phyloP scores from a whole-genome alignment of 2,113 vertebrate species.

The Protobothrops flavoviridis region DNA sequence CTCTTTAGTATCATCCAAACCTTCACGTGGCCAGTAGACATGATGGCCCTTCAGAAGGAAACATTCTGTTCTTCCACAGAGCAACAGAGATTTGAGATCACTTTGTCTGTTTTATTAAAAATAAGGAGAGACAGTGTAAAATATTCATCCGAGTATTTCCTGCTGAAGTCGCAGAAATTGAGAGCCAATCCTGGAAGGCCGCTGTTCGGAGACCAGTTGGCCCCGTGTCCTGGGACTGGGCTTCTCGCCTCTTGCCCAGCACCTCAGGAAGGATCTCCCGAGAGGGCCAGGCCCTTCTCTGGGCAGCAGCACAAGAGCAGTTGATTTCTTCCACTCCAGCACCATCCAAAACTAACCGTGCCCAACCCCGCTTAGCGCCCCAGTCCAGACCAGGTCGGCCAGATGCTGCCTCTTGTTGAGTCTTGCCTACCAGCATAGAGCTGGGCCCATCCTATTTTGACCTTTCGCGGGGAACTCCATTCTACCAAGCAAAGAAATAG shows the following conservation, averaged over 20 bases:
- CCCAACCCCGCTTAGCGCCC: not conserved
- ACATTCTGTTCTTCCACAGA: no score
- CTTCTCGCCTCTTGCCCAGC: not conserved
- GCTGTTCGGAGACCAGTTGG: fast-evolving
- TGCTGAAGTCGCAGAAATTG: not conserved
- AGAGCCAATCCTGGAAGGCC: no score
- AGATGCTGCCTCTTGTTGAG: not conserved
- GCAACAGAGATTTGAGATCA: no score
- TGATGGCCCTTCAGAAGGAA: not conserved
- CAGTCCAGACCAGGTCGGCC: not conserved
- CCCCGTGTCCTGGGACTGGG: not conserved
- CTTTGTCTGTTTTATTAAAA: not conserved
- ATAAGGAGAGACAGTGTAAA: not conserved
- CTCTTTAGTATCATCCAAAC: no score
- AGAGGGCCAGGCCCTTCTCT: not conserved
- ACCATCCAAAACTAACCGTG: not conserved
- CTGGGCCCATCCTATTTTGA: not conserved
- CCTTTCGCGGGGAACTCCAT: not conserved
- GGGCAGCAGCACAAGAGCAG: not conserved
- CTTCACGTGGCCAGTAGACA: no score
- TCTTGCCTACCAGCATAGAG: not conserved
- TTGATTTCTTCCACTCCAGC: not conserved
- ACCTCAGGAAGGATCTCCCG: not conserved
- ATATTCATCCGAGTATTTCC: not conserved
- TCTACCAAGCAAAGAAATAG: not conserved